A percentile compares a stretch with the other conserved stretches of the same genome.
Conservation (phyloP, 2,797 vertebrate genomes). For the Harpagifer antarcticus region DNA sequence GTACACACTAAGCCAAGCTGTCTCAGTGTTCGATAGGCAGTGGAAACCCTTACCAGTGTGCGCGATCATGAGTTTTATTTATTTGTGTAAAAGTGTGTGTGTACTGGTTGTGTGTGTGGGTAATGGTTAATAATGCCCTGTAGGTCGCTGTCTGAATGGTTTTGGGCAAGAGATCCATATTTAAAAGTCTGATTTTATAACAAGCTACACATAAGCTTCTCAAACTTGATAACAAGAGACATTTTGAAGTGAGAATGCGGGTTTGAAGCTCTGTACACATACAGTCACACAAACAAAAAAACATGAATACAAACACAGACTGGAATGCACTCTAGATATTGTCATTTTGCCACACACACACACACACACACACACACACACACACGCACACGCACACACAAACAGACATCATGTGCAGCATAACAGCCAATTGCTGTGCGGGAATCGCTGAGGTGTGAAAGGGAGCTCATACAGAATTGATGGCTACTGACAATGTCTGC, state of each 20-base stretch:
- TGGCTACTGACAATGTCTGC: slow-evolving; percentile 69
- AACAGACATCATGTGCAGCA: slow-evolving; percentile 14
- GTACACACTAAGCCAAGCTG: too few species aligned
- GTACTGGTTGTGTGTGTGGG: slow-evolving; percentile 4
- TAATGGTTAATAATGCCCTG: slow-evolving; percentile 21
- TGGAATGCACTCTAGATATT: slow-evolving; percentile 42
- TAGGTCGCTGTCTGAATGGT: slow-evolving; percentile 6
- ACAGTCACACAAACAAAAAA: slow-evolving; percentile 11
- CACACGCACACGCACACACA: too few species aligned
- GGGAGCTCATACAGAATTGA: slow-evolving; percentile 77
- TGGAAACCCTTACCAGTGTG: too few species aligned
- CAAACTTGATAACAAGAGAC: slow-evolving; percentile 15
- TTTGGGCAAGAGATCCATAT: slow-evolving; percentile 11
- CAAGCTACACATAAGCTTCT: slow-evolving; percentile 23
- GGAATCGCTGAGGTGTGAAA: slow-evolving; percentile 67
- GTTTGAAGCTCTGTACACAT: slow-evolving; percentile 16
- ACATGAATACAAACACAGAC: neutral
- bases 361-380: too few species aligned
- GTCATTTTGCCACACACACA: slow-evolving; percentile 26
- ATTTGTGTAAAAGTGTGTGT: too few species aligned
- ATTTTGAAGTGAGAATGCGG: neutral
- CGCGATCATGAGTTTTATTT: too few species aligned
- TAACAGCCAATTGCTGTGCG: slow-evolving; percentile 58
- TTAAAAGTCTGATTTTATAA: slow-evolving; percentile 25
- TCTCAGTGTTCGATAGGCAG: too few species aligned